Base-by-base conservation (phyloP, 2,797 vertebrate genomes). In the Momotus momota region DNA sequence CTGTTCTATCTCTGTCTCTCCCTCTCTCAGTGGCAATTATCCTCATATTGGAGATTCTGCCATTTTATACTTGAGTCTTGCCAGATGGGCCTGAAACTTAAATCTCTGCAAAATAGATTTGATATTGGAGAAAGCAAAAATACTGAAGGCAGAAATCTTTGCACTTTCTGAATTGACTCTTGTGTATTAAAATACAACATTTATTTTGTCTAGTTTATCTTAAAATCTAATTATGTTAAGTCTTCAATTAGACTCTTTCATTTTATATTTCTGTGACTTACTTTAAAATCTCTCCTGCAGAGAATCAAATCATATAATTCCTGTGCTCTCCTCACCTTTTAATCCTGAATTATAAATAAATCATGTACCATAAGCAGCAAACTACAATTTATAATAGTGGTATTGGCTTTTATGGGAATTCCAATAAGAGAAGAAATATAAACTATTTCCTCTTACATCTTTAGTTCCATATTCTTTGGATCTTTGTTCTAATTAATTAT, bases 261-360 rank as follows among this genome's bases (percentile, higher is more conserved):
- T 75, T 88, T 93, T 72, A 31, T 75, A 93, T 94, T 75, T 2
- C n/a, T 75, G 17, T 66, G 43, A 41, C 33, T 81, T 79, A 11
- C 12, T 71, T 90, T 88, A 73, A 91, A 95, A 64, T 74, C 20
- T 82, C 33, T 84, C 13, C 35, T 80, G 22, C 26, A 81, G 46
- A 52, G 23, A 67, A 73, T 88, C 23, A 70, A 5, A 48, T n/a
- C 4, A 18, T 57, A 45, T 60, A 88, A 78, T 81, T 88, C 41
- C 29, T 52, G 3, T 65, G 52, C 71, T 87, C 89, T 87, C 11
- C 40, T 96, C 35, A 69, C 38, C 9, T 41, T 79, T 87, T 86
- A 91, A 75, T 93, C 11, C 43, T 91, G 77, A 87, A 57, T 87
- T 81, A 75, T 78, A 81, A 89, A 77, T 43, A 90, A 86, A 86